A percentile compares a stretch with the other conserved stretches of the same genome.
Evolutionary conservation across 2,888 invertebrate genomes (phyloP).

Genomic region (Polymixis lichenea): DNA sequence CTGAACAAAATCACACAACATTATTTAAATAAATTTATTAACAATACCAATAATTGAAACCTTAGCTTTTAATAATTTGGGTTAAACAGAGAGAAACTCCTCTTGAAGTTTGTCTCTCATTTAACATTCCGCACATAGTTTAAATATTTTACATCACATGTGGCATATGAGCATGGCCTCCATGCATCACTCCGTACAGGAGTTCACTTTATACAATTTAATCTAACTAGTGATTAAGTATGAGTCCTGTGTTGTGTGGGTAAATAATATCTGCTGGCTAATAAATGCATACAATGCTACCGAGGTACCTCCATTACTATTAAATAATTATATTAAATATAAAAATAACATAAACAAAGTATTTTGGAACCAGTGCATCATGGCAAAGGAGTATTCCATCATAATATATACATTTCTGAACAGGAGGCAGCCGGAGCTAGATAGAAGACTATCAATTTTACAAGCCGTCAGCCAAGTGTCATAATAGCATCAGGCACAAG

Average conservation of each 20-base stretch:
- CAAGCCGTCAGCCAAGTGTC: constrained; percentile 15
- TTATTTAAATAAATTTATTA: constrained; percentile 79
- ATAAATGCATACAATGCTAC: constrained; percentile 62
- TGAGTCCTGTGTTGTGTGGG: constrained; percentile 33
- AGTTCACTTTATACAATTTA: constrained; percentile 65
- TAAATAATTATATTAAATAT: constrained; percentile 26
- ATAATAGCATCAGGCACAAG: constrained; percentile 20
- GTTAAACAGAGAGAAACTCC: constrained; percentile 68
- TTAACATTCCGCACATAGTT: constrained; percentile 67
- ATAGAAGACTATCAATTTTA: constrained; percentile 33
- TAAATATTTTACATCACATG: constrained; percentile 65
- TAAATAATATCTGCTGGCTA: constrained; percentile 40
- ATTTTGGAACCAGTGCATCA: constrained; percentile 3
- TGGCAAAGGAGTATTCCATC: constrained; percentile 21
- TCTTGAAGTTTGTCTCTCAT: constrained; percentile 60
- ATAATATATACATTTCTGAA: constrained; percentile 51
- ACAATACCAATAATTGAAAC: constrained; percentile 80
- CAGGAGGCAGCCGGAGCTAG: constrained; percentile 2
- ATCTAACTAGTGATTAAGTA: constrained; percentile 61
- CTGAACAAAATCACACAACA: constrained; percentile 16
- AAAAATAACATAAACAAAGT: constrained; percentile 21
- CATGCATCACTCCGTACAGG: constrained; percentile 31
- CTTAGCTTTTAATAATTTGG: constrained; percentile 74
- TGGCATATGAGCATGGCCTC: constrained; percentile 27
- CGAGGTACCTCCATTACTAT: constrained; percentile 36